A percentile compares a stretch with the other conserved stretches of the same genome.
Conservation (phyloP, 2,888 invertebrate genomes). For the Cheilosia grossa region DNA sequence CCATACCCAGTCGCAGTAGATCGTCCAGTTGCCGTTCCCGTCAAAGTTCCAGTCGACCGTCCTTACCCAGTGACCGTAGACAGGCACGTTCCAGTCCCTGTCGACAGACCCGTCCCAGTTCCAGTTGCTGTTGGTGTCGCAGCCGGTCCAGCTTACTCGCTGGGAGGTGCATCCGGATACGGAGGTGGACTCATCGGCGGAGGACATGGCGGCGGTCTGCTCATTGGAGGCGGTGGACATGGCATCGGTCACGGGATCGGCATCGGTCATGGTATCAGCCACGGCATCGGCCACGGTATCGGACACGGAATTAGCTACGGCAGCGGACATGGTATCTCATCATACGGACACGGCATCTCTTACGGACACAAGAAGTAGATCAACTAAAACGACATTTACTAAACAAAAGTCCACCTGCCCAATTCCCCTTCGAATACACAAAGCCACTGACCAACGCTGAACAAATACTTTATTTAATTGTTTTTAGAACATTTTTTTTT, state of each 20-base stretch:
- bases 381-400: constrained; percentile 21
- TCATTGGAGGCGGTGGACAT: constrained; percentile 56
- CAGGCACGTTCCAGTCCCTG: constrained; percentile 82
- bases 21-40: constrained; percentile 86
- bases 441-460: constrained; percentile 72
- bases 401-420: constrained; percentile 59
- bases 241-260: constrained; percentile 48
- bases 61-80: constrained; percentile 87
- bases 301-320: constrained; percentile 36
- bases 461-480: constrained; percentile 61
- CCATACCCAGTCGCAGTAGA: constrained; percentile 84
- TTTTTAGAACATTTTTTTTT: constrained; percentile 43
- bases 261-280: constrained; percentile 66
- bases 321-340: constrained; percentile 53
- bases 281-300: constrained; percentile 75
- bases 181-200: constrained; percentile 46
- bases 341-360: constrained; percentile 45
- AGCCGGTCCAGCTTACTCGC: constrained; percentile 74
- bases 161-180: constrained; percentile 37
- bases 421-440: constrained; percentile 65
- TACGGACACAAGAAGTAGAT: constrained; percentile 66
- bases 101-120: constrained; percentile 78
- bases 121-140: constrained; percentile 77
- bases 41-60: constrained; percentile 87
- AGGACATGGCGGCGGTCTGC: constrained; percentile 14